Conservation (phyloP, 2,888 invertebrate species). For the Rosalia funebris region DNA sequence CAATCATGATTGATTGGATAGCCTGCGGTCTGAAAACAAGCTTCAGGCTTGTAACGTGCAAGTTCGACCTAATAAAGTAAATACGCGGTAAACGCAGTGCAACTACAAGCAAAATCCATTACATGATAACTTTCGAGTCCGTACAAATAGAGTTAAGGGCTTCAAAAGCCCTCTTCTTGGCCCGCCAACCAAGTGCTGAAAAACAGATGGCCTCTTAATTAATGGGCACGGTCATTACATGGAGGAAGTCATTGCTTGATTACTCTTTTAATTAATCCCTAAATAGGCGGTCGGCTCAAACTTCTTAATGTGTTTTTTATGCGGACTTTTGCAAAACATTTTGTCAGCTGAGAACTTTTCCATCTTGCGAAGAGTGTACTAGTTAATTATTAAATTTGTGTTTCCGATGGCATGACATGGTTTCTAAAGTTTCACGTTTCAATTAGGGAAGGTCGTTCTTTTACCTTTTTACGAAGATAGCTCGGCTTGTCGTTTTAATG, state of each 20-base stretch:
- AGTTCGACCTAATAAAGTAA: constrained; percentile 38
- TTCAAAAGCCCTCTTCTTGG: constrained; percentile 22
- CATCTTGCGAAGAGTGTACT: not conserved
- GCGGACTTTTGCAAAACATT: not conserved
- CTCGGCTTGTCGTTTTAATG: constrained; percentile 2
- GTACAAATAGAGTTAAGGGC: constrained; percentile 34
- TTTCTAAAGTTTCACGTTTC: constrained; percentile 13
- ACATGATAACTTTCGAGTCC: constrained; percentile 27
- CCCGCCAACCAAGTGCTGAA: constrained; percentile 33
- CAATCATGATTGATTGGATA: too few species aligned
- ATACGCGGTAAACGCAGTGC: constrained; percentile 29
- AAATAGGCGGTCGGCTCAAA: constrained; percentile 27
- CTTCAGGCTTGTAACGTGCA: not conserved
- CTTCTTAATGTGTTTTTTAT: constrained; percentile 10
- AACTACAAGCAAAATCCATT: constrained; percentile 34
- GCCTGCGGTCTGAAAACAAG: too few species aligned
- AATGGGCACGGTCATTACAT: constrained; percentile 35
- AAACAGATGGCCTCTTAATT: constrained; percentile 38
- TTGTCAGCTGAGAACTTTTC: not conserved
- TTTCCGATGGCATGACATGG: constrained; percentile 1
- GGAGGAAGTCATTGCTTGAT: constrained; percentile 35
- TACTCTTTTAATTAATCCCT: constrained; percentile 40
- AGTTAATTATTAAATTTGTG: constrained; percentile 4
- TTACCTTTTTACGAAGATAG: not conserved
- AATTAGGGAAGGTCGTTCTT: not conserved